Percentiles rank a stretch among this genome's conserved stretches.
These are phyloP conservation scores for Myotis lucifugus DNA, from an alignment of 2,113 vertebrate species.

Conservation along the genomic window DNA sequence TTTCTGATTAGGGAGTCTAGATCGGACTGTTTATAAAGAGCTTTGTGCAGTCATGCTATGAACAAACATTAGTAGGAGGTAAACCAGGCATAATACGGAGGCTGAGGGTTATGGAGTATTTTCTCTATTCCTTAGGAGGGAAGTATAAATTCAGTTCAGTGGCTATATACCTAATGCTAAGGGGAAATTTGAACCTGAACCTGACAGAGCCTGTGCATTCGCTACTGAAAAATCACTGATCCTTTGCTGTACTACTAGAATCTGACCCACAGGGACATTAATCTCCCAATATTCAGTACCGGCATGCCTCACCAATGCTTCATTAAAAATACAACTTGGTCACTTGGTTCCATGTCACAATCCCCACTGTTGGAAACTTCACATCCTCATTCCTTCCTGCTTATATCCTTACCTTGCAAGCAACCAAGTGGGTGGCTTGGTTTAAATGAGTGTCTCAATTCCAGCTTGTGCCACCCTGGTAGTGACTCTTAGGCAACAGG, in stretches of 20 bases:
- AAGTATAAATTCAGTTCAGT: neutral
- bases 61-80: neutral
- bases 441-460: constrained; percentile 27
- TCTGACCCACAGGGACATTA: neutral
- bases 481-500: neutral
- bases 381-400: neutral
- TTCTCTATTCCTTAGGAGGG: neutral
- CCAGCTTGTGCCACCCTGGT: neutral
- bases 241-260: neutral
- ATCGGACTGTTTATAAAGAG: neutral
- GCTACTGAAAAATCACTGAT: neutral
- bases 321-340: neutral
- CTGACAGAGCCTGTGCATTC: neutral
- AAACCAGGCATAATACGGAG: neutral
- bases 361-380: neutral
- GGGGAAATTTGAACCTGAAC: neutral
- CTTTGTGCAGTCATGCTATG: neutral
- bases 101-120: neutral
- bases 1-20: neutral
- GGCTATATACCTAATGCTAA: neutral
- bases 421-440: constrained; percentile 25
- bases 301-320: neutral
- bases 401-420: neutral
- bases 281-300: neutral
- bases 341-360: neutral